Evolutionary conservation across 2,797 vertebrate species (phyloP).

Genomic region (Bryconaethiops microstoma): DNA sequence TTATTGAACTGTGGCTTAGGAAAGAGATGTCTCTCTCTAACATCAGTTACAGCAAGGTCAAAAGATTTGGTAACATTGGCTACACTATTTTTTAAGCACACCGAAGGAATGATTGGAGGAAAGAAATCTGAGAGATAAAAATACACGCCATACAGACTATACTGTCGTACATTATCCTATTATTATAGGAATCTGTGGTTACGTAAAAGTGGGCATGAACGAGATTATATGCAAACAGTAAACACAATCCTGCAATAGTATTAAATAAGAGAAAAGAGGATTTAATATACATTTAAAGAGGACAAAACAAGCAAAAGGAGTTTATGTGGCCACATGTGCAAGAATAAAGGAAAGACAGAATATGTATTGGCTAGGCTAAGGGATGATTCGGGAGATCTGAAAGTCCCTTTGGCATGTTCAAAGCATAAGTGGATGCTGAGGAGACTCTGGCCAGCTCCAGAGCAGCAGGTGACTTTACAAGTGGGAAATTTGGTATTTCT

Average conservation of each 20-base stretch:
- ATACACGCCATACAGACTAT: too few relatives aligned
- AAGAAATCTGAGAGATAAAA: too few relatives aligned
- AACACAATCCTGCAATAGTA: background rate
- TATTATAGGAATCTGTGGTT: background rate
- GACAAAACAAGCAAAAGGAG: background rate
- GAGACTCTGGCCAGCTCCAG: conserved; percentile 6
- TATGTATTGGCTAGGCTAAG: background rate
- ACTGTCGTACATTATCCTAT: too few relatives aligned
- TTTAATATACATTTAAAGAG: background rate
- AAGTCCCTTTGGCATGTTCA: background rate
- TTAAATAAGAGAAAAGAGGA: background rate
- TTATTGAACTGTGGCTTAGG: too few relatives aligned
- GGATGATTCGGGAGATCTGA: conserved; percentile 8
- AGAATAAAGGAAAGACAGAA: background rate
- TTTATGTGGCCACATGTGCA: background rate
- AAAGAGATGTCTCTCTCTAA: too few relatives aligned
- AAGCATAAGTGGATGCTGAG: background rate
- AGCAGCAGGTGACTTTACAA: conserved; percentile 10
- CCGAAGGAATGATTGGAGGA: too few relatives aligned
- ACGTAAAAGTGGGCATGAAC: background rate
- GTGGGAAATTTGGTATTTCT: too few relatives aligned
- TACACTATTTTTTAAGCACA: too few relatives aligned
- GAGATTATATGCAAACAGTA: background rate
- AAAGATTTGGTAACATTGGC: too few relatives aligned
- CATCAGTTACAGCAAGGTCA: too few relatives aligned